Evolutionary conservation across 2,113 vertebrate genomes (phyloP).

Genomic region (Bucco capensis): DNA sequence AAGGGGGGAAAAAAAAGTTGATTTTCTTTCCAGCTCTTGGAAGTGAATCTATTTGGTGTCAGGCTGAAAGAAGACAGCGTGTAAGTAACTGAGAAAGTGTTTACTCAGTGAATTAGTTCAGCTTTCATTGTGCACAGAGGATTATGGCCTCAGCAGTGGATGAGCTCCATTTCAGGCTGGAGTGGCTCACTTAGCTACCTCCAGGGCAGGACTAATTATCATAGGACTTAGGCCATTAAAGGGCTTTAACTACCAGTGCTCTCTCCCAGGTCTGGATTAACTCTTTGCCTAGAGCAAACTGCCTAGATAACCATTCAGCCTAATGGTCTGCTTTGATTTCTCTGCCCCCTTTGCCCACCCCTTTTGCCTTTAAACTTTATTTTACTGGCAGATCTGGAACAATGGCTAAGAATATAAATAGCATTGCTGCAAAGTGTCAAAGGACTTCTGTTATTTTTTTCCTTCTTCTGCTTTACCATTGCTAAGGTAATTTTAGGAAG

Average conservation of each 20-base stretch:
- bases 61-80: conserved; percentile 89
- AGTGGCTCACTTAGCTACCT: conserved; percentile 94
- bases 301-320: conserved; percentile 88
- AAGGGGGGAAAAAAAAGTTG: conserved; percentile 44
- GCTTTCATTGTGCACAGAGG: conserved; percentile 92
- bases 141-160: conserved; percentile 86
- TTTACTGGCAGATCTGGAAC: conserved; percentile 31
- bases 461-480: neutral
- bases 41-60: conserved; percentile 77
- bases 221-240: conserved; percentile 99
- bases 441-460: neutral
- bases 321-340: conserved; percentile 92
- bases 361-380: conserved; percentile 23
- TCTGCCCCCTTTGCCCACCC: conserved; percentile 45
- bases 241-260: conserved; percentile 94
- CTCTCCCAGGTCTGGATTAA: conserved; percentile 97
- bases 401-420: conserved; percentile 14
- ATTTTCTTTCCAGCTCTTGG: conserved; percentile 73
- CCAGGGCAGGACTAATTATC: conserved; percentile 99
- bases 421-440: neutral
- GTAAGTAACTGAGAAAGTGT: conserved; percentile 96
- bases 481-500: neutral
- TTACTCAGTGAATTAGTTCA: conserved; percentile 99
- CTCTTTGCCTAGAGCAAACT: conserved; percentile 88
- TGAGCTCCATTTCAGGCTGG: conserved; percentile 96